Base-by-base conservation (phyloP, 2,888 invertebrate species). In the Dryococelus australis region DNA sequence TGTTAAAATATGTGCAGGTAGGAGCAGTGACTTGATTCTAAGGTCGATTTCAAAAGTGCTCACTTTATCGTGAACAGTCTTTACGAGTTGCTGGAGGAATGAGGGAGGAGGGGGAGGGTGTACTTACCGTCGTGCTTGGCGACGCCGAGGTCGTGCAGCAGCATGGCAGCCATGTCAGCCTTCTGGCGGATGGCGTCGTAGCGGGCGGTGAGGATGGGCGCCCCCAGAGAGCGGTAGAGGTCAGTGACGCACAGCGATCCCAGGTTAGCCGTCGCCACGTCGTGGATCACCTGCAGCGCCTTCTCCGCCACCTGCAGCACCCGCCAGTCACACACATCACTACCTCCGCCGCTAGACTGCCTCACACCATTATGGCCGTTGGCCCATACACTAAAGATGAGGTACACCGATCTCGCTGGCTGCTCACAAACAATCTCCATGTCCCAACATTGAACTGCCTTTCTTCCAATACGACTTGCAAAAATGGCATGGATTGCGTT, bases 121-220 rank as follows among this genome's bases (percentile, higher is more conserved):
- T n/a, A 91, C 92, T 92, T 91, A 94, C 94, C 94, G 89, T 93
- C 95, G 91, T 96, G 94, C 89, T 94, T 93, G 87, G 94, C 93
- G 79, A 94, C 93, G 86, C 96, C 96, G 53, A 97, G 94, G 91
- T 96, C 96, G 90, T 96, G 95, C 8, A 97, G 93, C 89, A 97
- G 93, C 89, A 95, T 95, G 84, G 97, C 96, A 8, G 97, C 96
- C 90, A 97, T 94, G 91, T 97, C 97, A 81, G 96, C 95, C 91
- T 97, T 96, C 91, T 97, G 96, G 89, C 96, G 94, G 27, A 96
- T 95, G 20, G 95, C 94, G 91, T 97, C 96, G 94, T 96, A 97
- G 84, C 96, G 94, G 84, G 94, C 93, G 2, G 96, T 95, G 91
- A 95, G 94, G 89, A 97, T 92, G 51, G 96, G 95, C 65, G 96